phyloP scores from a whole-genome alignment of 2,113 vertebrate genomes.

The Colaptes auratus region DNA sequence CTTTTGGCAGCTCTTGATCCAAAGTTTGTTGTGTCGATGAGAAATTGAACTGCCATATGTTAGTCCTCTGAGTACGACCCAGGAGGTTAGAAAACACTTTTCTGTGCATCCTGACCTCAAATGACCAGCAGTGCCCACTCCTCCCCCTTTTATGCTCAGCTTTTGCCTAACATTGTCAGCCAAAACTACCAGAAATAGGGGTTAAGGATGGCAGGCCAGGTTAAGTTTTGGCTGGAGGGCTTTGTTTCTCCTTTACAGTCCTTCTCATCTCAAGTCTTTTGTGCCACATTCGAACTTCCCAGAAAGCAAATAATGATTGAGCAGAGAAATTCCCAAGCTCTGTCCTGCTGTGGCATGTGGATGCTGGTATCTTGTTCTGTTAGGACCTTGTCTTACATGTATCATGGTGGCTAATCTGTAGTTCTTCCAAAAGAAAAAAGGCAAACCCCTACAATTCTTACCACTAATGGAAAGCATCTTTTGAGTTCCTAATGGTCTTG shows the following conservation, averaged over 20 bases:
- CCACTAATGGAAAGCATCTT: background rate
- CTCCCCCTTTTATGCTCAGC: background rate
- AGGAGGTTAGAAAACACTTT: background rate
- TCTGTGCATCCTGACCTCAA: background rate
- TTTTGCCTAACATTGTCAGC: background rate
- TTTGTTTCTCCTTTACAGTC: background rate
- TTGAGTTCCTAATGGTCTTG: background rate
- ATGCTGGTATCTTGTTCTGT: slow-evolving; percentile 7
- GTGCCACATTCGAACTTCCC: background rate
- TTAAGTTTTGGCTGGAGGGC: background rate
- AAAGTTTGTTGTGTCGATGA: background rate
- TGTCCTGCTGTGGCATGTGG: slow-evolving; percentile 39
- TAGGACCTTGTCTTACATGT: slow-evolving; percentile 52
- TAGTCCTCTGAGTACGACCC: background rate
- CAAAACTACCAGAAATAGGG: background rate
- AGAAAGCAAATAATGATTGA: background rate
- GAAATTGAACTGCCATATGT: background rate
- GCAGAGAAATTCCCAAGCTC: background rate
- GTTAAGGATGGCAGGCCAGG: background rate
- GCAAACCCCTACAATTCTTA: background rate
- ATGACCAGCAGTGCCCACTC: background rate
- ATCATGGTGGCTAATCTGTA: slow-evolving; percentile 13
- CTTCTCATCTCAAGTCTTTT: slow-evolving; percentile 20
- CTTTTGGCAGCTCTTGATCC: background rate
- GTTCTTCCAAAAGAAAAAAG: background rate